Percentiles rank a stretch among this genome's conserved stretches.
phyloP scores from a whole-genome alignment of 2,888 invertebrate genomes.

The Leptothorax acervorum region DNA sequence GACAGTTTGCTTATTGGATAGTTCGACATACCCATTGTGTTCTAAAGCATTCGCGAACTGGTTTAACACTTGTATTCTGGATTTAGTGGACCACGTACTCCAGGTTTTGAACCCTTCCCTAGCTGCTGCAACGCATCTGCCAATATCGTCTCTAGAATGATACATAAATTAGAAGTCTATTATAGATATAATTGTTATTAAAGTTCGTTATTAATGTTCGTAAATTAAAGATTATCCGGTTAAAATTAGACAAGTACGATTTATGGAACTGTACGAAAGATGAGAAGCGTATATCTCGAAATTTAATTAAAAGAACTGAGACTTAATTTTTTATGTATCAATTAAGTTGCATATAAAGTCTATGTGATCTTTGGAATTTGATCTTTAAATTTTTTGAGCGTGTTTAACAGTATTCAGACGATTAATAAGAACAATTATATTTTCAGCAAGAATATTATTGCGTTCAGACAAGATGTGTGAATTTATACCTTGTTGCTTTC shows the following conservation, averaged over 20 bases:
- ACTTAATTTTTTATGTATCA: background rate
- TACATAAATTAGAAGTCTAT: background rate
- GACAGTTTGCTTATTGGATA: background rate
- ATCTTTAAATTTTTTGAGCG: slow-evolving; percentile 2
- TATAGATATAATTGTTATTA: background rate
- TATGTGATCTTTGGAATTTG: background rate
- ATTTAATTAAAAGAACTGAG: background rate
- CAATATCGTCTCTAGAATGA: slow-evolving; percentile 4
- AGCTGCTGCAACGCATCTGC: background rate
- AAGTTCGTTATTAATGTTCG: background rate
- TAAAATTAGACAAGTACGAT: background rate
- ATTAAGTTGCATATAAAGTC: background rate
- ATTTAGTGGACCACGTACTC: background rate
- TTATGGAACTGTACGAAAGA: background rate
- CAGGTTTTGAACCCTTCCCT: slow-evolving; percentile 3
- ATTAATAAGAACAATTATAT: slow-evolving; percentile 76
- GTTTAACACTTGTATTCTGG: background rate
- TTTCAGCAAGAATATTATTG: slow-evolving; percentile 85
- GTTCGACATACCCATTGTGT: background rate
- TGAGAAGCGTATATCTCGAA: background rate
- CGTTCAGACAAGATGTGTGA: slow-evolving; percentile 74
- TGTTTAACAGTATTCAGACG: slow-evolving; percentile 18
- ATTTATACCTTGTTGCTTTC: slow-evolving; percentile 5
- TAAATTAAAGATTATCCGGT: background rate
- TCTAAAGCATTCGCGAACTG: background rate